A percentile compares a stretch with the other conserved stretches of the same genome.
Evolutionary conservation across 2,797 vertebrate species (phyloP).

Genomic region (Onychomys torridus): DNA sequence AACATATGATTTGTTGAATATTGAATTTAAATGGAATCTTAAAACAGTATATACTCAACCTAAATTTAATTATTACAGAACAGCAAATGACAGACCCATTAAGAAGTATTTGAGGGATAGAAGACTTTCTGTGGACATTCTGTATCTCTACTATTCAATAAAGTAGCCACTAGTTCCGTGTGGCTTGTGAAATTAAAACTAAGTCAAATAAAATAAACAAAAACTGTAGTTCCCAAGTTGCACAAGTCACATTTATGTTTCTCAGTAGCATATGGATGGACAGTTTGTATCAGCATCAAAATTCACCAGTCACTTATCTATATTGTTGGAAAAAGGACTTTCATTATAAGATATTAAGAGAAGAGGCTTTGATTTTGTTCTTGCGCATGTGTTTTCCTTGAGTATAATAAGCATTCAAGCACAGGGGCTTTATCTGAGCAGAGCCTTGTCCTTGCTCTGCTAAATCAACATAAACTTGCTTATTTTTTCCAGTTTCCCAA

Average conservation of each 20-base stretch:
- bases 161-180: not conserved
- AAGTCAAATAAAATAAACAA: not conserved
- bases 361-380: not conserved
- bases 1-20: not conserved
- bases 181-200: conserved; percentile 16
- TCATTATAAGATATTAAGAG: not conserved
- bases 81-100: not conserved
- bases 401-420: not conserved
- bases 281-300: conserved; percentile 4
- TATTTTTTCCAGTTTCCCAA: not conserved
- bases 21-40: conserved; percentile 36
- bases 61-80: not conserved
- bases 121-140: not conserved
- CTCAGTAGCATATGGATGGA: not conserved
- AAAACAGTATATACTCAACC: not conserved
- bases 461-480: not conserved
- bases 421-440: not conserved
- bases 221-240: not conserved
- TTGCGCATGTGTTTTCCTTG: not conserved
- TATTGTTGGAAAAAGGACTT: not conserved
- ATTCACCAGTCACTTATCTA: not conserved
- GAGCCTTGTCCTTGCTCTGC: not conserved
- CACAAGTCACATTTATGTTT: not conserved
- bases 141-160: not conserved
- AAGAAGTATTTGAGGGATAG: not conserved